Conservation (phyloP, 2,797 vertebrate genomes). For the Enoplosus armatus region DNA sequence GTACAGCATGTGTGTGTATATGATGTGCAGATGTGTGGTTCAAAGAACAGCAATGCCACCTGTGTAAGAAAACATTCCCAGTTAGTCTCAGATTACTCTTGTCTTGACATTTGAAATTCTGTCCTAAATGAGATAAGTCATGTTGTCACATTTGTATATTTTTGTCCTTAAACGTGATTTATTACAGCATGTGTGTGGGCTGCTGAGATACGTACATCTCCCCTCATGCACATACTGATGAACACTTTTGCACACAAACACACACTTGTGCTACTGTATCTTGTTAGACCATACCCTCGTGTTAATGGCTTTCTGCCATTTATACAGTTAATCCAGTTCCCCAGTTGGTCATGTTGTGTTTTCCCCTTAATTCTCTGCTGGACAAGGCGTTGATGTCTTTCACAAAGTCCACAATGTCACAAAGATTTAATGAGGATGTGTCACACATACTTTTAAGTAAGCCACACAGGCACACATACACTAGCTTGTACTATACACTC, state of each 20-base stretch:
- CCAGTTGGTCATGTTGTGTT: constrained; percentile 49
- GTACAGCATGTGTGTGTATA: neutral
- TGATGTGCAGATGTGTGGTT: neutral
- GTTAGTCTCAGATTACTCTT: too few relatives aligned
- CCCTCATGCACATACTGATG: neutral
- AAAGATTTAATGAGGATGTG: constrained; percentile 44
- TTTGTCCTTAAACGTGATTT: neutral
- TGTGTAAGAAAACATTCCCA: neutral
- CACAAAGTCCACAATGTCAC: constrained; percentile 59
- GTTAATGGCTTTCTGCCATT: constrained; percentile 66
- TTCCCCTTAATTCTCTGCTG: constrained; percentile 45
- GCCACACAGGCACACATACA: neutral
- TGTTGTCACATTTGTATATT: constrained; percentile 5
- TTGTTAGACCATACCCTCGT: constrained; percentile 22
- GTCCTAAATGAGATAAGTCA: neutral
- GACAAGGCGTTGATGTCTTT: constrained; percentile 60
- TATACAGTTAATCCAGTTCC: constrained; percentile 64
- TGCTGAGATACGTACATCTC: neutral
- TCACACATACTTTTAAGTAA: constrained; percentile 18
- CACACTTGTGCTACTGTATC: constrained; percentile 31
- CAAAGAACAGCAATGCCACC: neutral
- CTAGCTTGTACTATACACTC: neutral
- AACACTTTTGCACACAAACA: constrained; percentile 6
- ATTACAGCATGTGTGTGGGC: neutral
- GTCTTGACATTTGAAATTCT: neutral